Percentiles rank a stretch among this genome's conserved stretches.
Evolutionary conservation across 2,797 vertebrate species (phyloP).

Genomic region (Falco concolor): DNA sequence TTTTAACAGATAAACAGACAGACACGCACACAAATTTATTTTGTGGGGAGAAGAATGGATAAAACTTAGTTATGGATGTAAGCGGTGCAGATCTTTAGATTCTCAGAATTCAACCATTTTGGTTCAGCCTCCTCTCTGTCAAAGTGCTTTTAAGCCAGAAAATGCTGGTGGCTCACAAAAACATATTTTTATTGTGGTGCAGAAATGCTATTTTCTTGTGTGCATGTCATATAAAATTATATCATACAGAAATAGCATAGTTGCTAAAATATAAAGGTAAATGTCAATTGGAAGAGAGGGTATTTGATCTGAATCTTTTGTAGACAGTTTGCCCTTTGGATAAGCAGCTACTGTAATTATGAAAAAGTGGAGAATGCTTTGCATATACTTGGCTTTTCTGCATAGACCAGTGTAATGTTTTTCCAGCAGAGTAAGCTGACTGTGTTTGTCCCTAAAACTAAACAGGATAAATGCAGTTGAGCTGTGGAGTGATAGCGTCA

Average conservation of each 20-base stretch:
- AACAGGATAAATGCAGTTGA: not conserved
- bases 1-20: not conserved
- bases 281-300: conserved; percentile 19
- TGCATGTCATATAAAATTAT: not conserved
- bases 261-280: conserved; percentile 15
- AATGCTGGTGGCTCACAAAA: not conserved
- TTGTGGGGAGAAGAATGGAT: not conserved
- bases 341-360: not conserved
- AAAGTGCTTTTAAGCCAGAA: not conserved
- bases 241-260: not conserved
- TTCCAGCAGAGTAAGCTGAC: not conserved
- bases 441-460: not conserved
- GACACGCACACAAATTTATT: not conserved
- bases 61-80: not conserved
- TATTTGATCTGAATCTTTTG: conserved; percentile 26
- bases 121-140: not conserved
- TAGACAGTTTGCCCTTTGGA: conserved; percentile 34
- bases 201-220: not conserved
- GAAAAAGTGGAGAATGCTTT: not conserved
- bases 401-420: not conserved
- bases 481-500: not conserved
- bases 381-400: not conserved
- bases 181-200: not conserved
- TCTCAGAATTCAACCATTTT: not conserved
- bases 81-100: not conserved